Base-by-base conservation (phyloP, 2,888 invertebrate genomes). In the Acanthosepion lycidas region DNA sequence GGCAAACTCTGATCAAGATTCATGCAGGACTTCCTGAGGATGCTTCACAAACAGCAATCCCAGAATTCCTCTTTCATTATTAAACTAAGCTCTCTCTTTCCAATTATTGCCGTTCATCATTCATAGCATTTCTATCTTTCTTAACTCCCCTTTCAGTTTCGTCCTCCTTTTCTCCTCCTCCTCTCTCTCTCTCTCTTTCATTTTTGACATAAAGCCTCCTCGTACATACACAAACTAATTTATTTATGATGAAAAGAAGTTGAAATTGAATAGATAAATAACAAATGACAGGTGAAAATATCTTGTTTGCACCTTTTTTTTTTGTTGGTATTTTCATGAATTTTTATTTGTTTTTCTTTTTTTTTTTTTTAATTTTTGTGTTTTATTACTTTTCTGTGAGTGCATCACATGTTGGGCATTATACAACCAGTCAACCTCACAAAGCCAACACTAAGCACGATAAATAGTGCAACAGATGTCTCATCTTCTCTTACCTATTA, bases 251-350 rank as follows among this genome's bases (percentile, higher is more conserved):
- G n/a, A 78, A 15, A 33, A 33, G 78, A n/a, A 33, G 78, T 78
- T 78, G 78, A 78, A 78, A n/a, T 33, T 78, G 78, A 78, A 78
- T 78, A 78, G 78, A 33, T 33, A 78, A 78, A 78, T 78, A 78
- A 78, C 78, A n/a, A 78, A 78, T 33, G 78, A n/a, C 78, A 78
- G 78, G 78, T 78, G 78, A 78, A 33, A n/a, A n/a, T n/a, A 78
- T 78, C 78, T 33, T 33, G n/a, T 78, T 78, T 78, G n/a, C 78
- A 78, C n/a, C 78, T 78, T 78, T n/a, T 9, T 12, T 78, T 78
- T 78, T 9, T 78, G n/a, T 78, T 78, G 20, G 12, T n/a, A 12
- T 33, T 78, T n/a, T 15, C 6, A n/a, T 78, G 23, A 12, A 78
- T 78, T n/a, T 78, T 78, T 78, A n/a, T 33, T 78, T 12, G 9